Percentiles rank a stretch among this genome's conserved stretches.
Evolutionary conservation across 2,797 vertebrate genomes (phyloP).

Genomic region (Brachymystax lenok): DNA sequence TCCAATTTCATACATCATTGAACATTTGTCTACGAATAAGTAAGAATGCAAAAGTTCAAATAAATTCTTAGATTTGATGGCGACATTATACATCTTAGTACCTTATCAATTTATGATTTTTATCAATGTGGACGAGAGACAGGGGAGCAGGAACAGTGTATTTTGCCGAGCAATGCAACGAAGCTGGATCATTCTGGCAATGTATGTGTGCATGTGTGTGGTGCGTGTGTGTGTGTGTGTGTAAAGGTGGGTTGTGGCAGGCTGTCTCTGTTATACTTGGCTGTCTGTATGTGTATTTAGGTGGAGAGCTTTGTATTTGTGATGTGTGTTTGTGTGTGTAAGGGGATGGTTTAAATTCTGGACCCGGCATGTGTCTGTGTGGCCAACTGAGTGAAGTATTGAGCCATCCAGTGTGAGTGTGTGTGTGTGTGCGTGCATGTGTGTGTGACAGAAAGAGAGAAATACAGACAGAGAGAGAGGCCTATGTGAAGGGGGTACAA

Average conservation of each 20-base stretch:
- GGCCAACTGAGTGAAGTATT: constrained; percentile 49
- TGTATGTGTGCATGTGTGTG: constrained; percentile 24
- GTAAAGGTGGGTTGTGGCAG: constrained; percentile 9
- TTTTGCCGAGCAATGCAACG: no score
- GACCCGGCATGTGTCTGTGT: constrained; percentile 50
- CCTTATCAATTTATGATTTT: no score
- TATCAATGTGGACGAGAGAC: no score
- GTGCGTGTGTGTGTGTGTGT: constrained; percentile 10
- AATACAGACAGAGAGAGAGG: neutral
- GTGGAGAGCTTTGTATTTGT: constrained; percentile 41
- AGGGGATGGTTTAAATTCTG: constrained; percentile 46
- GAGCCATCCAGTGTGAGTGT: constrained; percentile 37
- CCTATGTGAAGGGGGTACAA: constrained; percentile 2
- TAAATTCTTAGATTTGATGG: no score
- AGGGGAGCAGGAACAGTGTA: no score
- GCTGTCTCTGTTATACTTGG: constrained; percentile 58
- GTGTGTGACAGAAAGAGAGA: neutral
- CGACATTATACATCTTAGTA: no score
- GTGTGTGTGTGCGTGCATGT: constrained; percentile 30
- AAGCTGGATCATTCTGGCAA: neutral
- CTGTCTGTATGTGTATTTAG: constrained; percentile 60
- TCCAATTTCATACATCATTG: no score
- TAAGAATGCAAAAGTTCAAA: no score
- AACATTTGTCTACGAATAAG: no score
- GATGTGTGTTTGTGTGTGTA: constrained; percentile 39